A percentile compares a stretch with the other conserved stretches of the same genome.
These are phyloP conservation scores for Nesogale talazaci DNA, from an alignment of 2,113 vertebrate species.

Conservation along the genomic window DNA sequence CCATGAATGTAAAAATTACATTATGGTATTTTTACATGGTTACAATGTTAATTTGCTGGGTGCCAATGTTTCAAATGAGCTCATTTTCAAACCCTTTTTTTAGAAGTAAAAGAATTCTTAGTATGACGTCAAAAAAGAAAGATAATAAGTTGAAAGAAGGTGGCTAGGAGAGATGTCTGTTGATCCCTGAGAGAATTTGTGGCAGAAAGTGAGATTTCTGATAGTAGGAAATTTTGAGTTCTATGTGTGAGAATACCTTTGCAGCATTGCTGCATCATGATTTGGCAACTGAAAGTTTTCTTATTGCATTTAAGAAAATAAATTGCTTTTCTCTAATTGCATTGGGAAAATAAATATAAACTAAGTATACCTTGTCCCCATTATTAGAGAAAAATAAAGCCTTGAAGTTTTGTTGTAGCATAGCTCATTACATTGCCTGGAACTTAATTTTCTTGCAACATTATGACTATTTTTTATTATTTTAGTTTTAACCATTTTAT, in stretches of 20 bases:
- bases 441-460: background rate
- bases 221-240: background rate
- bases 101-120: background rate
- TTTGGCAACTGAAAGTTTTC: background rate
- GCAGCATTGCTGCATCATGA: background rate
- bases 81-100: background rate
- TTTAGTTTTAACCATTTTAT: too few species aligned
- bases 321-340: too few species aligned
- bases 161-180: background rate
- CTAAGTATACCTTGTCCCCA: background rate
- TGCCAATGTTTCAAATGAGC: background rate
- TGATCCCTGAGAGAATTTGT: background rate
- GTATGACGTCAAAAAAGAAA: background rate
- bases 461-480: background rate
- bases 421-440: background rate
- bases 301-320: too few species aligned
- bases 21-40: background rate
- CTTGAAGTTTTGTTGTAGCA: slow-evolving; percentile 21
- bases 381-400: background rate
- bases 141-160: background rate
- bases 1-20: background rate
- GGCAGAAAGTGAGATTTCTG: background rate
- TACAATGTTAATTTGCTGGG: background rate
- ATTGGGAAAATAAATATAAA: slow-evolving; percentile 53
- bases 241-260: background rate